A percentile compares a stretch with the other conserved stretches of the same genome.
phyloP scores from a whole-genome alignment of 2,113 vertebrate genomes.

The Dipodomys spectabilis region DNA sequence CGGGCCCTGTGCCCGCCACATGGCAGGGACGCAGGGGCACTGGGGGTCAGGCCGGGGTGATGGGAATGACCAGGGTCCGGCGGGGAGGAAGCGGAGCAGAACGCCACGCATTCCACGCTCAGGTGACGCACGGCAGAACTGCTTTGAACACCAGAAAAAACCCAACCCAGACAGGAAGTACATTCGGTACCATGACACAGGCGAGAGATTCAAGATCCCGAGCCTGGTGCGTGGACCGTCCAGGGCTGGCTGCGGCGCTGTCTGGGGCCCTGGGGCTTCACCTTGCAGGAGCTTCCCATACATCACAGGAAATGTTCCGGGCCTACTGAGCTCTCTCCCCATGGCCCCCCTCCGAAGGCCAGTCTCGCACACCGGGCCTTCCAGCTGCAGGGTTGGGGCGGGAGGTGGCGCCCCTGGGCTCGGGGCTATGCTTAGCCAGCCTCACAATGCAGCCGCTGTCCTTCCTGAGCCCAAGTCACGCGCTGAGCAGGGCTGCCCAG shows the following conservation, averaged over 20 bases:
- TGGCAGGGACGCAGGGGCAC: fast-evolving
- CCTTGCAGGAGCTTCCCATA: no score
- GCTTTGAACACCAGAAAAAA: neutral
- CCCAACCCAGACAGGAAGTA: no score
- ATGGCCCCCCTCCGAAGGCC: neutral
- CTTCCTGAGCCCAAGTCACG: neutral
- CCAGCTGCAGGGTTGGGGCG: neutral
- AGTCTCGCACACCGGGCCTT: neutral
- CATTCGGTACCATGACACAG: fast-evolving
- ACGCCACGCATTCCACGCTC: fast-evolving
- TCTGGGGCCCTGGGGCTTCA: no score
- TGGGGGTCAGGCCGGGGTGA: no score
- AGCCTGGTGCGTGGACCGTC: neutral
- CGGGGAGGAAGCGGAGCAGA: fast-evolving
- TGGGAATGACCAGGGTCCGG: neutral
- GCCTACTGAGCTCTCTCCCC: neutral
- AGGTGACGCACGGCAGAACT: neutral
- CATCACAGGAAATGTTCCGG: neutral
- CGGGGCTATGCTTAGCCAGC: constrained; percentile 22
- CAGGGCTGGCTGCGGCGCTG: neutral
- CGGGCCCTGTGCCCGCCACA: fast-evolving
- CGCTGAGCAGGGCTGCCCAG: neutral
- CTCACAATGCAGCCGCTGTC: neutral
- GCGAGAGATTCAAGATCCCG: fast-evolving
- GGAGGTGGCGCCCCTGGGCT: neutral